Evolutionary conservation across 2,797 vertebrate genomes (phyloP).

Genomic region (Smutsia temminckii): DNA sequence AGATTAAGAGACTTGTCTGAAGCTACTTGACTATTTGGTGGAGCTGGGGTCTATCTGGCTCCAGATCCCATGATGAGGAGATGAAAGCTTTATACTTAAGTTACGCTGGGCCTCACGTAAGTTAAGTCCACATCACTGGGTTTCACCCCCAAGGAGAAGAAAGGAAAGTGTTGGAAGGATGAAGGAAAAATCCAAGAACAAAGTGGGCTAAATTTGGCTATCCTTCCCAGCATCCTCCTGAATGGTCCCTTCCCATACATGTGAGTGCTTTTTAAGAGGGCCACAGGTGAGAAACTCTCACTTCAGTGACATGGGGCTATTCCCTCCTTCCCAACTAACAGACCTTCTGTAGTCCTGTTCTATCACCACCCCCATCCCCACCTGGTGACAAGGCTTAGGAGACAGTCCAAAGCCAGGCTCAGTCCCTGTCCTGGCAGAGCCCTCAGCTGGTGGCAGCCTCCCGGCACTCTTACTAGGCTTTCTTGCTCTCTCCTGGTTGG

Average conservation of each 20-base stretch:
- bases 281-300: neutral
- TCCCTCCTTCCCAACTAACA: neutral
- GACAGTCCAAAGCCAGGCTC: neutral
- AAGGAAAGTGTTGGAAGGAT: neutral
- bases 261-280: neutral
- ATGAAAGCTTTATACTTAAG: neutral
- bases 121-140: neutral
- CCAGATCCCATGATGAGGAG: neutral
- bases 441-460: neutral
- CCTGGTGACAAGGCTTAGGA: neutral
- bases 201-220: neutral
- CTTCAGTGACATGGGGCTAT: neutral
- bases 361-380: neutral
- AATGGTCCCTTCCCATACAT: neutral
- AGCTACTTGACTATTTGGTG: neutral
- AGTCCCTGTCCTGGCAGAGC: neutral
- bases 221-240: neutral
- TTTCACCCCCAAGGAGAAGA: constrained; percentile 3
- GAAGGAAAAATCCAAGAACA: neutral
- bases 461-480: neutral
- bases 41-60: neutral
- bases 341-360: neutral
- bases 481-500: neutral
- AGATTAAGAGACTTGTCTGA: neutral
- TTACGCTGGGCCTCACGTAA: neutral